These are phyloP conservation scores for Chaetodon trifasciatus DNA, from an alignment of 2,797 vertebrate species.

Conservation along the genomic window DNA sequence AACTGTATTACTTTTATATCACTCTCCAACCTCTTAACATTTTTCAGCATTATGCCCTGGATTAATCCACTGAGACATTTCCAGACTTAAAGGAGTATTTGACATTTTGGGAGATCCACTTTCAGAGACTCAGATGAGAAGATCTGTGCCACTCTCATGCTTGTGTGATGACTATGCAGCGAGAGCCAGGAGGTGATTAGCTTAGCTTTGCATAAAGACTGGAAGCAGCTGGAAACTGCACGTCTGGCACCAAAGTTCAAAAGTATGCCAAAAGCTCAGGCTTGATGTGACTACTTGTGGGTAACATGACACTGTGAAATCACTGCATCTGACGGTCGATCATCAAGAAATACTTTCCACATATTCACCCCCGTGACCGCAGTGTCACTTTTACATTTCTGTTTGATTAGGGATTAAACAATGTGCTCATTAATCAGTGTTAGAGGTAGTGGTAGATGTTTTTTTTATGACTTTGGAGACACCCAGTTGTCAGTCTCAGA, in stretches of 20 bases:
- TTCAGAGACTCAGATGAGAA: neutral
- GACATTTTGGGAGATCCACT: neutral
- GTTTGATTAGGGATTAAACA: neutral
- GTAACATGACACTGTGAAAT: neutral
- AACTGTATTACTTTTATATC: neutral
- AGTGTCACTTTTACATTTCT: too few relatives aligned
- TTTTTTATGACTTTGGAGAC: neutral
- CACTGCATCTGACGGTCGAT: neutral
- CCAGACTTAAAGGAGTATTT: neutral
- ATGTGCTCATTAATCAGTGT: neutral
- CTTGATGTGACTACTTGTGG: neutral
- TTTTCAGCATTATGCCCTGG: neutral
- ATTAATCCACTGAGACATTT: neutral
- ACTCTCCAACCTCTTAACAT: neutral
- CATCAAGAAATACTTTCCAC: neutral
- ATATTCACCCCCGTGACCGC: neutral
- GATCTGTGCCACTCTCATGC: neutral
- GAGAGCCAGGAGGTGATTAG: neutral
- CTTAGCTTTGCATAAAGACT: neutral
- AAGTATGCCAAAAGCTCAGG: too few relatives aligned
- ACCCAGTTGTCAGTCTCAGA: neutral
- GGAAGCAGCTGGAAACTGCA: neutral
- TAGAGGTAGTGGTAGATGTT: neutral
- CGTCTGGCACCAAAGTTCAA: neutral
- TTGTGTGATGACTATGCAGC: neutral